Conservation (phyloP, 2,113 vertebrate genomes). For the Colaptes auratus region DNA sequence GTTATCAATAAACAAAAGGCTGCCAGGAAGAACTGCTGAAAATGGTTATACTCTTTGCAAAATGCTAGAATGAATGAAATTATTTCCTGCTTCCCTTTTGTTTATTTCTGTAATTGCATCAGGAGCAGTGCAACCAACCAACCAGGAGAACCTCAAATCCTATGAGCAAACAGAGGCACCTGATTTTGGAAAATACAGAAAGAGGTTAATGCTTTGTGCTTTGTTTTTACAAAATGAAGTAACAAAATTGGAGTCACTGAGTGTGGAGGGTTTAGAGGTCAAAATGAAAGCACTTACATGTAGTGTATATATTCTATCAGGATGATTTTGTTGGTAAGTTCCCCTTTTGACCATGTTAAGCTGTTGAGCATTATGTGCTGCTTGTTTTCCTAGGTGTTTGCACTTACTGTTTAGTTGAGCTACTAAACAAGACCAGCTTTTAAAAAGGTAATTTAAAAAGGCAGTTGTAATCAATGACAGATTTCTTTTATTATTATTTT, state of each 20-base stretch:
- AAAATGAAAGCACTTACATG: not conserved
- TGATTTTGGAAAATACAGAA: not conserved
- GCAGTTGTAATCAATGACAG: not conserved
- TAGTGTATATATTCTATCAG: not conserved
- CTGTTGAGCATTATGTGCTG: not conserved
- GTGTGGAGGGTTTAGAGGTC: not conserved
- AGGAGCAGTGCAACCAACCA: not conserved
- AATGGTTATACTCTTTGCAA: not conserved
- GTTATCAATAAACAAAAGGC: not conserved
- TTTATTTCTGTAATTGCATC: conserved; percentile 26
- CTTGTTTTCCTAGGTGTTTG: not conserved
- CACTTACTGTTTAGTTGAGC: not conserved
- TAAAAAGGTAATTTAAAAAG: not conserved
- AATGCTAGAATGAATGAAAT: not conserved
- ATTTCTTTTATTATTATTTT: not conserved
- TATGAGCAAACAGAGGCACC: not conserved
- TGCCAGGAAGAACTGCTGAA: not conserved
- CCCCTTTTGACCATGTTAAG: not conserved
- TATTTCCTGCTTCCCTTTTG: conserved; percentile 5
- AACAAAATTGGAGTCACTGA: not conserved
- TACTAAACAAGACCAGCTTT: not conserved
- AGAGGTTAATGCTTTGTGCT: not conserved
- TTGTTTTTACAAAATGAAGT: not conserved
- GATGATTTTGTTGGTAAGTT: not conserved
- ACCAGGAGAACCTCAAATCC: not conserved